Conservation (phyloP, 1,140 invertebrate species). For the Diploscapter pachys region DNA sequence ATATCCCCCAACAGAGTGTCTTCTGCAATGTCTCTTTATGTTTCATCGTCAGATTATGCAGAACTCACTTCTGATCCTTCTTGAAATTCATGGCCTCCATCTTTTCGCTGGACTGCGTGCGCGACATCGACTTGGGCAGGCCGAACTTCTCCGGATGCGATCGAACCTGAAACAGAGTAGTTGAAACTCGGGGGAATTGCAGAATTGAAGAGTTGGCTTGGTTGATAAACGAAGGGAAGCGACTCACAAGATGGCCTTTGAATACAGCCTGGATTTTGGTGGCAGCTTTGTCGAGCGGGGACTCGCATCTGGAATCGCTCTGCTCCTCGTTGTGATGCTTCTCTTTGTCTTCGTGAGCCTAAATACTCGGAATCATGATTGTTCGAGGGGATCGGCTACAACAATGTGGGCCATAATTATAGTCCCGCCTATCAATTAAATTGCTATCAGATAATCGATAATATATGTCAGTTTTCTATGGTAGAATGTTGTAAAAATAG, state of each 20-base stretch:
- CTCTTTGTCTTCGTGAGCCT: neutral
- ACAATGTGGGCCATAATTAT: no score
- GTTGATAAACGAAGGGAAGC: slow-evolving; percentile 9
- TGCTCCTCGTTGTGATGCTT: slow-evolving; percentile 7
- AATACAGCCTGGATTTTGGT: slow-evolving; percentile 58
- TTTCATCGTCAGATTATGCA: neutral
- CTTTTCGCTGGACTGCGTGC: slow-evolving; percentile 50
- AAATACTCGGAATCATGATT: no score
- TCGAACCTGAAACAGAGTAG: slow-evolving; percentile 46
- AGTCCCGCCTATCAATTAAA: no score
- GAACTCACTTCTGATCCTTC: slow-evolving; percentile 53
- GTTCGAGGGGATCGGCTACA: no score
- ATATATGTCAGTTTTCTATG: no score
- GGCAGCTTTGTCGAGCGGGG: slow-evolving; percentile 46
- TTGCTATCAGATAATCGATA: no score
- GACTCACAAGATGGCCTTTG: slow-evolving; percentile 43
- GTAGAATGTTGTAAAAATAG: no score
- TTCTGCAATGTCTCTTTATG: slow-evolving; percentile 36
- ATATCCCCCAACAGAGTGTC: slow-evolving; percentile 55
- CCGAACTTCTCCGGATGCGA: slow-evolving; percentile 55
- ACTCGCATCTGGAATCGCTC: slow-evolving; percentile 23
- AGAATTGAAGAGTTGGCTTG: neutral
- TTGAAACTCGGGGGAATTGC: slow-evolving; percentile 1
- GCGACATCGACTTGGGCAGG: slow-evolving; percentile 39
- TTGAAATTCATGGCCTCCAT: slow-evolving; percentile 45